These are phyloP conservation scores for Abscondita cerata DNA, from an alignment of 2,888 invertebrate species.

Conservation along the genomic window DNA sequence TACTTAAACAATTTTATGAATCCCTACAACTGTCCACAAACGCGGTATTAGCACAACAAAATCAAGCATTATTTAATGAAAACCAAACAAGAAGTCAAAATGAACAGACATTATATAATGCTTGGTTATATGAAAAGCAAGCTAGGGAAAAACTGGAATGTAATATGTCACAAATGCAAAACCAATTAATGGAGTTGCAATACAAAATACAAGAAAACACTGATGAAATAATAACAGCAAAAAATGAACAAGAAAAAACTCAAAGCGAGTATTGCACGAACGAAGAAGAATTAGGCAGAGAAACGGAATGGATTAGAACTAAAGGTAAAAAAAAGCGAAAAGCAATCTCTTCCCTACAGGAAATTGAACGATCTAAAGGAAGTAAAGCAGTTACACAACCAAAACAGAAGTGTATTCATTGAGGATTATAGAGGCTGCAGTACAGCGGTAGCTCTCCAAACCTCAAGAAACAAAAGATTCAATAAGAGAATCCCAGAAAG, in stretches of 20 bases:
- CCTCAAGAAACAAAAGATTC: too few species aligned
- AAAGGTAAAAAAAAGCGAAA: slow-evolving; percentile 18
- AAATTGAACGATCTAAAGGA: slow-evolving; percentile 4
- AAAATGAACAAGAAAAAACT: slow-evolving; percentile 10
- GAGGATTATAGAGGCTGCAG: too few species aligned
- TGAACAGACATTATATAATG: slow-evolving; percentile 19
- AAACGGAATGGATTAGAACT: slow-evolving; percentile 24
- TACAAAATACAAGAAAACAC: slow-evolving; percentile 13
- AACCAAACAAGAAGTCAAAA: slow-evolving; percentile 16
- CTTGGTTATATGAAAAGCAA: slow-evolving; percentile 16
- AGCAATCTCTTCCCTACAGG: slow-evolving; percentile 12
- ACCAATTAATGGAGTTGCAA: slow-evolving; percentile 17
- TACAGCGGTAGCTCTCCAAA: too few species aligned
- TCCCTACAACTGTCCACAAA: slow-evolving; percentile 3
- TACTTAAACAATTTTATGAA: slow-evolving; percentile 13
- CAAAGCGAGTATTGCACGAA: slow-evolving; percentile 15
- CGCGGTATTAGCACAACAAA: slow-evolving; percentile 12
- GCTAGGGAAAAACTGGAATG: slow-evolving; percentile 13
- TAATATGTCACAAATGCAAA: slow-evolving; percentile 11
- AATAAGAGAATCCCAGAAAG: too few species aligned
- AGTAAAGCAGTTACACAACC: slow-evolving; percentile 2
- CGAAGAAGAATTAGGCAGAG: slow-evolving; percentile 19
- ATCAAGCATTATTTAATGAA: slow-evolving; percentile 13
- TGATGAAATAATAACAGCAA: slow-evolving; percentile 3
- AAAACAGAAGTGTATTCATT: slow-evolving; percentile 4